Evolutionary conservation across 2,888 invertebrate species (phyloP), one percentile per base, ranked within the genome.

Genomic region (Platynereis dumerilii): DNA sequence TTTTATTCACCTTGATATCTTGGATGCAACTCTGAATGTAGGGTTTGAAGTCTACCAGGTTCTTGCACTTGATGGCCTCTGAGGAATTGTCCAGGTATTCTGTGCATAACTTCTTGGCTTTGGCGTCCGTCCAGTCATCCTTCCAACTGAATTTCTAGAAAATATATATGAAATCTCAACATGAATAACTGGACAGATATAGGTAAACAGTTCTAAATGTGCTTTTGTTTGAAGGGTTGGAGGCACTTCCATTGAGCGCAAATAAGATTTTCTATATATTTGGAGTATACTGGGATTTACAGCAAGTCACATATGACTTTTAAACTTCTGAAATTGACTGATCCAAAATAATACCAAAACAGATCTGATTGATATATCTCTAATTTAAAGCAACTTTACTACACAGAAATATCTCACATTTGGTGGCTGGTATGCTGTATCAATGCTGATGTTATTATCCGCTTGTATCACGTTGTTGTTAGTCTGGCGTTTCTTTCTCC

Each of bases 1-100:
- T n/a, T n/a, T n/a, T 34, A 44, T 26, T 58, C 61, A 79, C 79
- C 71, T 72, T 69, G 24, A 78, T 76, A 61, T 79, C 79, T 29
- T 68, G 67, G 0, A 75, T 67, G 60, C 79, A 79, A 24, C 67
- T 72, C 2, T 66, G 60, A 3, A 78, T 61, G 12, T 74, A 71
- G 5, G 69, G 70, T 0, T 69, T 60, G 29, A 78, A 72, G 60
- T 76, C 72, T n/a, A 75, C 74, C 2, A 69, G 10, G 79, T 60
- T 24, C 2, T 5, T 2, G 66, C 15, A 57, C 72, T 72, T 17
- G 67, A 64, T 45, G 44, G 65, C 71, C 7, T 69, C 28, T 0
- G 29, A 26, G 34, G 66, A 67, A 15, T 65, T 61, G n/a, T 28
- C 22, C 24, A 71, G 54, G 54, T 66, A 67, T 5, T 63, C 27